Conservation (phyloP, 2,113 vertebrate genomes). For the Erinaceus europaeus region DNA sequence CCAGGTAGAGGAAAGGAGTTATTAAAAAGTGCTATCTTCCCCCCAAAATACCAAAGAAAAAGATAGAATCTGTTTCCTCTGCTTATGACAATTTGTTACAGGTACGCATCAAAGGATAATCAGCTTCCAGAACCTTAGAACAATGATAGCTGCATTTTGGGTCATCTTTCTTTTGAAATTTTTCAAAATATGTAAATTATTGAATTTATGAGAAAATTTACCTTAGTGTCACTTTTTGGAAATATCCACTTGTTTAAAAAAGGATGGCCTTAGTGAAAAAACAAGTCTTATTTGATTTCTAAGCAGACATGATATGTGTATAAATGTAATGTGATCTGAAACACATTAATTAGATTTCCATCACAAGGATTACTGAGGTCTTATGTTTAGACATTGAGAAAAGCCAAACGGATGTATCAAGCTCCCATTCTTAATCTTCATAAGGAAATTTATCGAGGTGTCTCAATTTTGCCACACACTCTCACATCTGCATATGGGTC, state of each 20-base stretch:
- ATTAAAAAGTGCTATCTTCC: not conserved
- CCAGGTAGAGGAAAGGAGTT: not conserved
- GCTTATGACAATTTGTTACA: constrained; percentile 59
- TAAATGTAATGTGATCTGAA: constrained; percentile 80
- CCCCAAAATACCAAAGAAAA: constrained; percentile 37
- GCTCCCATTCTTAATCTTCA: constrained; percentile 74
- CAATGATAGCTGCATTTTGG: constrained; percentile 73
- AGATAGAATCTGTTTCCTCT: constrained; percentile 65
- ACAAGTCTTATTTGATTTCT: constrained; percentile 74
- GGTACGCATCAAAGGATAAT: constrained; percentile 19
- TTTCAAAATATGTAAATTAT: constrained; percentile 73
- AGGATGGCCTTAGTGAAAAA: constrained; percentile 65
- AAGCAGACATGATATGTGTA: constrained; percentile 75
- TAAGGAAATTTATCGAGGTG: constrained; percentile 79
- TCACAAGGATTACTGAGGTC: constrained; percentile 76
- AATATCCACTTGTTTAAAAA: constrained; percentile 73
- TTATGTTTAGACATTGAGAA: constrained; percentile 78
- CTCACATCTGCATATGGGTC: constrained; percentile 79
- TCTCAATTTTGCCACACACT: constrained; percentile 74
- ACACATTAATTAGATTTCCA: constrained; percentile 76
- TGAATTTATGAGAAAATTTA: constrained; percentile 69
- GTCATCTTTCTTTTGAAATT: constrained; percentile 76
- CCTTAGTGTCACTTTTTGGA: constrained; percentile 72
- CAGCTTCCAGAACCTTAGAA: constrained; percentile 62
- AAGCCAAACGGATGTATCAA: constrained; percentile 75